Base-by-base conservation (phyloP, 1,140 invertebrate genomes). In the Drosophila orena region DNA sequence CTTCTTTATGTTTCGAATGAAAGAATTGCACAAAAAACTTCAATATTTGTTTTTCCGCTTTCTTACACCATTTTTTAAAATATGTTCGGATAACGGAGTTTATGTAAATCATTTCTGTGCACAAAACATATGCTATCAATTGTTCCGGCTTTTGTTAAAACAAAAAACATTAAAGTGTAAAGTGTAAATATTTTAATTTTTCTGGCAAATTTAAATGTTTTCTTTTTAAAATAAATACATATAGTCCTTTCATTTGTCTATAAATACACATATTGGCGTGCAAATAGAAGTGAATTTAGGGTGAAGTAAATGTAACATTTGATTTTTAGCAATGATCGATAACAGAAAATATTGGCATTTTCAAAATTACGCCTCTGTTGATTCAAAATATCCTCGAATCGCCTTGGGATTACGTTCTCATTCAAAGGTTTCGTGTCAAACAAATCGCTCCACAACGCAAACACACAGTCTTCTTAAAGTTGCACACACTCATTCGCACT, bases 401-500 rank as follows among this genome's bases (percentile, higher is more conserved):
- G 3, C 17, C 49, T 15, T 35, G 15, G 15, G n/a, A 50, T 50
- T 12, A 17, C 24, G 10, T 49, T 15, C 38, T 20, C n/a, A 11
- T 30, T 8, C 37, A 12, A 6, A 24, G 7, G 20, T 40, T 22
- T 61, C n/a, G 17, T 57, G 24, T 61, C 59, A 61, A 61, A 61
- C 59, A 59, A 61, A 61, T 61, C 59, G 37, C 27, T 8, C 4
- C 27, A 15, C 58, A 17, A 37, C 22, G 17, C 47, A 55, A 38
- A 55, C 14, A 37, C 53, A 17, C 54, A 15, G 47, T 57, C 38
- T 11, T 38, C 10, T 35, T 11, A 11, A 50, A 53, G 11, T 34
- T 52, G 30, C 47, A 54, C 53, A 42, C 47, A 27, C 20, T 30
- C 53, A 75, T 12, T 58, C 70, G 55, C 20, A 35, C 55, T 58